Conservation (phyloP, 2,888 invertebrate species). For the Rhamnusium bicolor region DNA sequence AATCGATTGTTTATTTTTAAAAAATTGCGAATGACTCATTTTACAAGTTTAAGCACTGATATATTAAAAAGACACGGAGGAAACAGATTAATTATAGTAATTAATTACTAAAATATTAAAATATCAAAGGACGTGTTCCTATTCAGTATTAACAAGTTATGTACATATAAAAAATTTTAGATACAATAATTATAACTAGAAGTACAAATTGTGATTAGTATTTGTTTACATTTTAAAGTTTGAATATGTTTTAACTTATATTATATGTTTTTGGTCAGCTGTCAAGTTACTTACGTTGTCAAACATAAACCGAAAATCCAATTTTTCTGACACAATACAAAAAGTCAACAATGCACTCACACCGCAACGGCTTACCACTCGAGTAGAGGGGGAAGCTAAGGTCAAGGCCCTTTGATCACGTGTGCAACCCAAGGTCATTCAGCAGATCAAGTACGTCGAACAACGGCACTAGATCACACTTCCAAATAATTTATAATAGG, state of each 20-base stretch:
- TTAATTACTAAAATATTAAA: too few species aligned
- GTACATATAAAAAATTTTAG: too few species aligned
- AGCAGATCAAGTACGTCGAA: conserved; percentile 50
- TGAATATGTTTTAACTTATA: too few species aligned
- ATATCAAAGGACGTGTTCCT: too few species aligned
- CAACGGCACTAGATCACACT: conserved; percentile 57
- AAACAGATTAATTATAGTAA: too few species aligned
- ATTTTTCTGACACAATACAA: background rate
- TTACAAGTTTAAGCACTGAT: background rate
- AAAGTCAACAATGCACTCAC: conserved; percentile 19
- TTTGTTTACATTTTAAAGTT: too few species aligned
- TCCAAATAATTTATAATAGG: conserved; percentile 15
- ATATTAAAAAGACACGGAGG: too few species aligned
- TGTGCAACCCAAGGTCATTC: conserved; percentile 74
- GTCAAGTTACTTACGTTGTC: background rate
- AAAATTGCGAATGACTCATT: conserved; percentile 5
- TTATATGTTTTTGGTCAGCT: too few species aligned
- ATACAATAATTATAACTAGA: too few species aligned
- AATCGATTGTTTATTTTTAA: conserved; percentile 17
- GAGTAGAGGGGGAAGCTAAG: conserved; percentile 63
- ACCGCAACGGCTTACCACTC: conserved; percentile 22
- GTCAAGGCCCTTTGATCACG: conserved; percentile 76
- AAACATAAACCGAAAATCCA: background rate
- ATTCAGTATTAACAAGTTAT: too few species aligned
- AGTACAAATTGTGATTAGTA: too few species aligned